These are phyloP conservation scores for Ernsta delagoae DNA, from an alignment of 2,888 invertebrate species.

Conservation along the genomic window DNA sequence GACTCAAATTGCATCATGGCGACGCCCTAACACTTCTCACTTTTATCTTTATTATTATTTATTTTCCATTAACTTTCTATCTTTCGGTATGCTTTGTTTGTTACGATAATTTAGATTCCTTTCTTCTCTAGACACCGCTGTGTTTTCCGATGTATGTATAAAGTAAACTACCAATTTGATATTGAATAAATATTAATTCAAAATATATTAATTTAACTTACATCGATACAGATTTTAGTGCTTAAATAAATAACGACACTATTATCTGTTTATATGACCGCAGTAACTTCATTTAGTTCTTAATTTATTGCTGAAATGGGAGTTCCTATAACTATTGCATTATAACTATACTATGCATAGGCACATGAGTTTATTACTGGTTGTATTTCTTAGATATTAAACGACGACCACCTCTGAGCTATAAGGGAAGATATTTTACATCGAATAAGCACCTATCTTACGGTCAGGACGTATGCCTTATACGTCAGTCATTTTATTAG, in stretches of 20 bases:
- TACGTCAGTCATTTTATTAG: conserved; percentile 3
- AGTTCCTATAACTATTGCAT: too few relatives aligned
- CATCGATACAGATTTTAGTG: too few relatives aligned
- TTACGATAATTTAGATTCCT: conserved; percentile 19
- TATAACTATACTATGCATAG: too few relatives aligned
- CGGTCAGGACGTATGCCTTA: neutral
- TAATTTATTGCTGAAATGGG: too few relatives aligned
- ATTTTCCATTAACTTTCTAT: conserved; percentile 39
- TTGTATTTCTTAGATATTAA: neutral
- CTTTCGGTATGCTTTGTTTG: conserved; percentile 25
- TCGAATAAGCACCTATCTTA: neutral
- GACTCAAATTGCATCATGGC: conserved; percentile 25
- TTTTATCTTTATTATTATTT: conserved; percentile 45
- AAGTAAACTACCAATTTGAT: too few relatives aligned
- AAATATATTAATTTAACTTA: too few relatives aligned
- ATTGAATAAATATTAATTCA: too few relatives aligned
- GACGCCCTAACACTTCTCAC: conserved; percentile 23
- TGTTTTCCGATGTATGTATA: too few relatives aligned
- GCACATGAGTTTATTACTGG: too few relatives aligned
- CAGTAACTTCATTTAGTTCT: too few relatives aligned
- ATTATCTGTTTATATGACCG: too few relatives aligned
- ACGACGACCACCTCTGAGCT: conserved; percentile 2
- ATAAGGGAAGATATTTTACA: neutral
- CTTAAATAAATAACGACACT: too few relatives aligned
- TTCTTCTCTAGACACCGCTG: neutral